Conservation (phyloP, 2,888 invertebrate species). For the Spicauda simplicius region DNA sequence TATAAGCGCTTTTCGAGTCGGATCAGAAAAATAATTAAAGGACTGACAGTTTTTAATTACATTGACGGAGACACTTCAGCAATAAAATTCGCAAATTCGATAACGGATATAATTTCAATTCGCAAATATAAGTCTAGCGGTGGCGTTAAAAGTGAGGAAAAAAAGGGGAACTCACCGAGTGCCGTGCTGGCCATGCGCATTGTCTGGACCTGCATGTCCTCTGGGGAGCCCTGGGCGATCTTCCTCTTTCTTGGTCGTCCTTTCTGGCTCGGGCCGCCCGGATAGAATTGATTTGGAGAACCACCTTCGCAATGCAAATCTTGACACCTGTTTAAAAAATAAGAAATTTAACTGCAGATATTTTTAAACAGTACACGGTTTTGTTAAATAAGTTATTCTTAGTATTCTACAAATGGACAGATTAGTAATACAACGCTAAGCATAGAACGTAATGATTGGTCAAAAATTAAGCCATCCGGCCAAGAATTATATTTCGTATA, state of each 20-base stretch:
- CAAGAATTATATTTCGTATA: background rate
- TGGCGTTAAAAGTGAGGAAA: conserved; percentile 3
- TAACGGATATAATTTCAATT: conserved; percentile 25
- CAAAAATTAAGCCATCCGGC: background rate
- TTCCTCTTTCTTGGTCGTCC: conserved; percentile 93
- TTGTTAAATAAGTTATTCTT: too few species aligned
- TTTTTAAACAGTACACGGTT: too few species aligned
- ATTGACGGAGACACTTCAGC: conserved; percentile 36
- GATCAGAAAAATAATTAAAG: conserved; percentile 45
- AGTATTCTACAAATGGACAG: too few species aligned
- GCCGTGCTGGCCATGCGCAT: conserved; percentile 89
- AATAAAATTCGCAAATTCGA: conserved; percentile 51
- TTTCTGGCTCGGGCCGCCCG: conserved; percentile 88
- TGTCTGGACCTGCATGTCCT: conserved; percentile 87
- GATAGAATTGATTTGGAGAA: conserved; percentile 87
- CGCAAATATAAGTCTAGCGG: conserved; percentile 17
- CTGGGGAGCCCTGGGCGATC: conserved; percentile 82
- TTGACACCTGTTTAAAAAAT: conserved; percentile 62
- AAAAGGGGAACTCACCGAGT: conserved; percentile 82
- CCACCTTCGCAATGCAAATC: conserved; percentile 81
- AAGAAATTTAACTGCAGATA: background rate
- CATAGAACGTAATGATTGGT: background rate
- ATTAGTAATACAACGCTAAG: background rate
- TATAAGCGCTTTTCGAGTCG: conserved; percentile 44
- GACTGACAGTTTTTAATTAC: conserved; percentile 47